Evolutionary conservation across 53 echinoderm and acorn worm species (phyloP).

Genomic region (Henricia sp.): DNA sequence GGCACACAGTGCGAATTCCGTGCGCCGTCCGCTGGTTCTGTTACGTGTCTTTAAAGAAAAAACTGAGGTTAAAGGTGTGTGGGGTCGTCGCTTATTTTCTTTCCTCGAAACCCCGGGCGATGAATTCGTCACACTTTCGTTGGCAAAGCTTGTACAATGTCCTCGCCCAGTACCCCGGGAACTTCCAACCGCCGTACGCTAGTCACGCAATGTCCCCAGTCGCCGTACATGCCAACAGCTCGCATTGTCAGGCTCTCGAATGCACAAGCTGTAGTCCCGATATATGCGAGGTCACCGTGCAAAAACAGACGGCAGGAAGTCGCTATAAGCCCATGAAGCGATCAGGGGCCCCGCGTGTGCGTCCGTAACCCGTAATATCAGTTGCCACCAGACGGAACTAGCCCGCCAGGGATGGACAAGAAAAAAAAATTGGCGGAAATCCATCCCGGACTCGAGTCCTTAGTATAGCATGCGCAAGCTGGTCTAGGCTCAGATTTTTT

Average conservation of each 20-base stretch:
- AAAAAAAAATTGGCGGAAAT: constrained; percentile 54
- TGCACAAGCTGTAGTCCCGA: not conserved
- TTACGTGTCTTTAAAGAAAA: not conserved
- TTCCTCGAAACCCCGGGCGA: constrained; percentile 13
- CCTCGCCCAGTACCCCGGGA: constrained; percentile 36
- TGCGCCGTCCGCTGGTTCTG: not conserved
- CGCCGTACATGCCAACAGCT: not conserved
- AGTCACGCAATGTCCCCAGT: constrained; percentile 46
- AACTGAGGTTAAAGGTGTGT: not conserved
- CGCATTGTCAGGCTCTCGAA: not conserved
- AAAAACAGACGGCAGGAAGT: constrained; percentile 47
- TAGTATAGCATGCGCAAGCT: too few relatives aligned
- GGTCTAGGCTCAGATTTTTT: constrained; percentile 27
- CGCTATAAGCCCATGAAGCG: constrained; percentile 54
- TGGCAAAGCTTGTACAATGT: constrained; percentile 5
- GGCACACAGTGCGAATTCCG: not conserved
- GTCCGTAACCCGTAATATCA: constrained; percentile 36
- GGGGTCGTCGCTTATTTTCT: not conserved
- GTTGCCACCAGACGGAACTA: constrained; percentile 60
- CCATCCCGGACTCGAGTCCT: constrained; percentile 52
- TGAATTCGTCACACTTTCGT: constrained; percentile 5
- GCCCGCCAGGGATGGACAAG: constrained; percentile 57
- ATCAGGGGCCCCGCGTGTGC: not conserved
- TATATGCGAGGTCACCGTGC: constrained; percentile 33
- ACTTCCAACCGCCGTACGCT: not conserved